Percentiles rank a stretch among this genome's conserved stretches.
phyloP scores from a whole-genome alignment of 2,888 invertebrate species.

The Lepidochitona cinerea region DNA sequence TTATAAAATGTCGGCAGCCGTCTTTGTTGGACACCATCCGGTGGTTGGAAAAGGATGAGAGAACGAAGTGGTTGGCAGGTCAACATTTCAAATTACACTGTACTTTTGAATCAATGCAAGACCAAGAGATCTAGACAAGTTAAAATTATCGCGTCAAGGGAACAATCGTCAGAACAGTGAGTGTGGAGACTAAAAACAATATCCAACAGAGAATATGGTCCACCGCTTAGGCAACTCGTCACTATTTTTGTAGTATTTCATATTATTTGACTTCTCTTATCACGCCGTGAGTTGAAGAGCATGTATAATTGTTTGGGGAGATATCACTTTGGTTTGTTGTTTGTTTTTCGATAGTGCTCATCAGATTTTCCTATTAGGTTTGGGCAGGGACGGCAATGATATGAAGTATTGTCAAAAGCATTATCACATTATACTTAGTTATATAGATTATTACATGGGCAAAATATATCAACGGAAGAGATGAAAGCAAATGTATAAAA shows the following conservation, averaged over 20 bases:
- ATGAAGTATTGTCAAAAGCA: too few relatives aligned
- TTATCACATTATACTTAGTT: too few relatives aligned
- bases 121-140: neutral
- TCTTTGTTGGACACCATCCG: neutral
- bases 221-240: conserved; percentile 73
- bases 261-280: conserved; percentile 68
- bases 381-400: too few relatives aligned
- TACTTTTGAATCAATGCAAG: neutral
- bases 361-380: too few relatives aligned
- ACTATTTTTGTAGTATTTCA: conserved; percentile 74
- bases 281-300: conserved; percentile 72
- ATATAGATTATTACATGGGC: too few relatives aligned
- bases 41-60: neutral
- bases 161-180: conserved; percentile 73
- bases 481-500: too few relatives aligned
- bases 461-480: too few relatives aligned
- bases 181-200: conserved; percentile 73
- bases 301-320: conserved; percentile 59
- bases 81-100: neutral
- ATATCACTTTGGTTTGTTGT: neutral
- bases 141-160: conserved; percentile 60
- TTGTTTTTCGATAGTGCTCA: neutral
- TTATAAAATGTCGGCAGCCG: neutral
- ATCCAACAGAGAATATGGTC: conserved; percentile 75
- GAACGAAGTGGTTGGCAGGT: neutral